Percentiles rank a stretch among this genome's conserved stretches.
phyloP scores from a whole-genome alignment of 2,797 vertebrate species.

The Rhodeus uyekii region DNA sequence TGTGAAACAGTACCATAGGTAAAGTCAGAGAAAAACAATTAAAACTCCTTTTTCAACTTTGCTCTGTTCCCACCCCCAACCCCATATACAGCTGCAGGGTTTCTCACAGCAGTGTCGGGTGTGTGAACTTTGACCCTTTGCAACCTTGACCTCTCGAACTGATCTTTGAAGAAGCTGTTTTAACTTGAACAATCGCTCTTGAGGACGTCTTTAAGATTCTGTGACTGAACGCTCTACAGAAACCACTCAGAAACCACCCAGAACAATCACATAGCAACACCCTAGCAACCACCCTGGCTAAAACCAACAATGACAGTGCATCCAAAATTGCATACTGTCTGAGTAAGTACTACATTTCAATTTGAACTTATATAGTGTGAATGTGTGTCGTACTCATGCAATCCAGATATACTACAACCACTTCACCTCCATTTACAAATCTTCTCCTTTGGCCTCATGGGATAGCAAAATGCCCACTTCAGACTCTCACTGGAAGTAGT shows the following conservation, averaged over 20 bases:
- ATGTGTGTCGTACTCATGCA: too few species aligned
- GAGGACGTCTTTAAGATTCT: not conserved
- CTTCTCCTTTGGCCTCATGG: too few species aligned
- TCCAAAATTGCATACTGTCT: too few species aligned
- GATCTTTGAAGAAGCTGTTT: conserved; percentile 6
- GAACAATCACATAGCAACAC: not conserved
- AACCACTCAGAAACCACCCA: not conserved
- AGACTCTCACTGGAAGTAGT: too few species aligned
- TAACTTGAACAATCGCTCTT: not conserved
- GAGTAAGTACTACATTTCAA: too few species aligned
- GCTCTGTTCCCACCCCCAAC: not conserved
- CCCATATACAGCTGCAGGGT: conserved; percentile 42
- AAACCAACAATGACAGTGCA: too few species aligned
- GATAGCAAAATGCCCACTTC: too few species aligned
- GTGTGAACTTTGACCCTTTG: conserved; percentile 32
- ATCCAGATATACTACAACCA: too few species aligned
- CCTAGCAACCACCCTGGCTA: not conserved
- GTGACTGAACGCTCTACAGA: not conserved
- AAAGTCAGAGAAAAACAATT: conserved; percentile 4
- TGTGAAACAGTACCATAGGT: conserved; percentile 35
- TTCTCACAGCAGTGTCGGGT: conserved; percentile 32
- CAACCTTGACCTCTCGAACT: conserved; percentile 48
- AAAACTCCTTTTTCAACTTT: conserved; percentile 2
- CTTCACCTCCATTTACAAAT: too few species aligned
- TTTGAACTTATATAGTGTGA: too few species aligned